Conservation (phyloP, 2,797 vertebrate species). For the Malurus leucopterus region DNA sequence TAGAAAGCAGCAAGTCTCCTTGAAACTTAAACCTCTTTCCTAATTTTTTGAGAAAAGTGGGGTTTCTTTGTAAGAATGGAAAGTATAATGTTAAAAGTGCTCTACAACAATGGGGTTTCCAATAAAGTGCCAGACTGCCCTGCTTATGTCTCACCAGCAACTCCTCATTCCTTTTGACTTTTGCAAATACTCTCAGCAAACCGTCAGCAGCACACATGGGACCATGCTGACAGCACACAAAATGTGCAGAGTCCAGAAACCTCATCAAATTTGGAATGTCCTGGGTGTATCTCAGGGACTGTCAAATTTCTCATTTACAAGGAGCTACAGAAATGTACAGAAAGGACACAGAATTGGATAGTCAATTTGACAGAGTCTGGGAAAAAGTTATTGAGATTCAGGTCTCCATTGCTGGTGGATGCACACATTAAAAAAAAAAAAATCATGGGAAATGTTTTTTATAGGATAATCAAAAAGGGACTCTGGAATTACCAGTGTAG, state of each 20-base stretch:
- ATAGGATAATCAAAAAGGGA: not conserved
- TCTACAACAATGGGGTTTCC: not conserved
- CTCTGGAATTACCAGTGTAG: not conserved
- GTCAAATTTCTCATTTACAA: not conserved
- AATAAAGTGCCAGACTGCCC: not conserved
- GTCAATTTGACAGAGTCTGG: not conserved
- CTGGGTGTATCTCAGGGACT: not conserved
- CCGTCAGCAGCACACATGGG: fast-evolving
- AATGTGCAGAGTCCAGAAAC: not conserved
- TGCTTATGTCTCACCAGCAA: not conserved
- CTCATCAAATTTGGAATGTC: not conserved
- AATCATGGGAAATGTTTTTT: not conserved
- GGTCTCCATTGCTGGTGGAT: fast-evolving
- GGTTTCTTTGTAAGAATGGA: not conserved
- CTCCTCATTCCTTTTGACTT: not conserved
- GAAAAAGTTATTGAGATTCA: not conserved
- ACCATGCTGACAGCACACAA: not conserved
- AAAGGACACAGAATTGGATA: not conserved
- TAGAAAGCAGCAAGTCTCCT: not conserved
- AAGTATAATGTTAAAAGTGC: not conserved
- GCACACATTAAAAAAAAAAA: not conserved
- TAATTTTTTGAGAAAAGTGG: not conserved
- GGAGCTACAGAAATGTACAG: not conserved
- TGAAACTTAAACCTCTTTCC: not conserved
- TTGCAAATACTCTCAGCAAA: not conserved